Evolutionary conservation across 1,140 invertebrate genomes (phyloP).

Genomic region (Watersipora subatra): DNA sequence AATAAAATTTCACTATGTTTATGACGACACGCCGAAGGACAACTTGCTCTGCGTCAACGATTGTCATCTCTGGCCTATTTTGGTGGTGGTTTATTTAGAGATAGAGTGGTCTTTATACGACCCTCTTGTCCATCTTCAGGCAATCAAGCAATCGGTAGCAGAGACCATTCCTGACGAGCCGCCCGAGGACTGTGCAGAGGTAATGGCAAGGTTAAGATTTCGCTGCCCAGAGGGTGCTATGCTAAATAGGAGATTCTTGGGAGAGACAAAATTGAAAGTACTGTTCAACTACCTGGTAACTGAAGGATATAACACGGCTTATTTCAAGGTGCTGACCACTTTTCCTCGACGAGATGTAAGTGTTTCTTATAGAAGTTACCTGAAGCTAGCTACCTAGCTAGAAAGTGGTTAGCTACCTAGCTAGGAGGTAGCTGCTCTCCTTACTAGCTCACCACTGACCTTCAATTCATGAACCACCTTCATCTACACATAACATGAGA

Average conservation of each 20-base stretch:
- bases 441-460: no score
- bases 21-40: no score
- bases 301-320: conserved; percentile 67
- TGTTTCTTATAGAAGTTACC: not conserved
- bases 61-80: no score
- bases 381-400: not conserved
- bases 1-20: no score
- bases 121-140: no score
- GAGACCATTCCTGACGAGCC: conserved; percentile 49
- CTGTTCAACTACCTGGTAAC: conserved; percentile 72
- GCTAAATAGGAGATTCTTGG: conserved; percentile 59
- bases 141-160: conserved; percentile 33
- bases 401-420: not conserved
- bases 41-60: no score
- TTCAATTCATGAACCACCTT: no score
- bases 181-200: conserved; percentile 44
- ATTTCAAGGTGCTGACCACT: conserved; percentile 77
- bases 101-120: no score
- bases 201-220: conserved; percentile 59
- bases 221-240: conserved; percentile 59
- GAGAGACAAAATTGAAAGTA: conserved; percentile 52
- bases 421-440: not conserved
- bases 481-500: no score
- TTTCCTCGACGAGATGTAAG: conserved; percentile 72
- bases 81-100: no score